Evolutionary conservation across 2,888 invertebrate genomes (phyloP).

Genomic region (Parthenolecanium corni): DNA sequence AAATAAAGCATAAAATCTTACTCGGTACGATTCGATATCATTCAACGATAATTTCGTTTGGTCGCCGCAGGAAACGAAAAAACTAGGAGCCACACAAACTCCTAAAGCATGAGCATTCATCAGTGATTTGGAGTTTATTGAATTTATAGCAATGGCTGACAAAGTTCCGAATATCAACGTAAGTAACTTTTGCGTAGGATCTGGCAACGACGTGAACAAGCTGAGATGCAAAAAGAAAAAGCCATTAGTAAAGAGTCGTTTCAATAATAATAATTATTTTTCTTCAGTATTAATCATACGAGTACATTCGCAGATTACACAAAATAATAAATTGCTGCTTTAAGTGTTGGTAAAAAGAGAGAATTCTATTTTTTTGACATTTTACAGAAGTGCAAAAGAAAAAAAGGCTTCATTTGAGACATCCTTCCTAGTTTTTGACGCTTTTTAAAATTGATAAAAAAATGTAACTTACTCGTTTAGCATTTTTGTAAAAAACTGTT

Average conservation of each 20-base stretch:
- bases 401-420: too few relatives aligned
- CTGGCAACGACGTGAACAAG: constrained; percentile 73
- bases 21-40: constrained; percentile 18
- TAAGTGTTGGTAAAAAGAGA: too few relatives aligned
- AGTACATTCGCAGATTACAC: not conserved
- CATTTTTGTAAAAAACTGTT: too few relatives aligned
- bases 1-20: not conserved
- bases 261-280: too few relatives aligned
- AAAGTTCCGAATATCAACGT: constrained; percentile 95
- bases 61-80: constrained; percentile 78
- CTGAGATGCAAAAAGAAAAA: constrained; percentile 43
- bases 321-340: too few relatives aligned
- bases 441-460: too few relatives aligned
- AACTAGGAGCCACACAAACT: constrained; percentile 89
- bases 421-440: too few relatives aligned
- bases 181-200: constrained; percentile 81
- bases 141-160: constrained; percentile 84
- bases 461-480: too few relatives aligned
- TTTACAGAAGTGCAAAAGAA: too few relatives aligned
- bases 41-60: constrained; percentile 20
- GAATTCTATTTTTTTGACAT: too few relatives aligned
- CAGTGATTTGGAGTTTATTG: constrained; percentile 76
- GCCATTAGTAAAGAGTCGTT: too few relatives aligned
- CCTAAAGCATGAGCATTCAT: constrained; percentile 93
- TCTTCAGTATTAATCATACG: not conserved